Conservation (phyloP, 2,113 vertebrate species). For the Bos taurus region ARS-UCD2.0 NC_037357.1:105838501-105839000, state of each 20-base stretch:
- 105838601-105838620: background rate
- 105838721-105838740: background rate
- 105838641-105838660: background rate
- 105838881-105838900: background rate
- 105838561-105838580: background rate
- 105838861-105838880: background rate
- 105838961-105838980: background rate
- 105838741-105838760: background rate
- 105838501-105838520: background rate
- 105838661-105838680: background rate
- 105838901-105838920: background rate
- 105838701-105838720: background rate
- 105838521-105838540: background rate
- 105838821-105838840: background rate
- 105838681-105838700: background rate
- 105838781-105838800: background rate
- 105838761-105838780: background rate
- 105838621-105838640: background rate
- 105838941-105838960: background rate
- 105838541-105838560: background rate
- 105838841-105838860: background rate
- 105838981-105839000: background rate
- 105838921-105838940: background rate
- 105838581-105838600: background rate
- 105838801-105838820: background rate